A percentile compares a stretch with the other conserved stretches of the same genome.
These are phyloP conservation scores for Riptortus pedestris DNA, from an alignment of 1,140 invertebrate genomes.

Conservation along the genomic window DNA sequence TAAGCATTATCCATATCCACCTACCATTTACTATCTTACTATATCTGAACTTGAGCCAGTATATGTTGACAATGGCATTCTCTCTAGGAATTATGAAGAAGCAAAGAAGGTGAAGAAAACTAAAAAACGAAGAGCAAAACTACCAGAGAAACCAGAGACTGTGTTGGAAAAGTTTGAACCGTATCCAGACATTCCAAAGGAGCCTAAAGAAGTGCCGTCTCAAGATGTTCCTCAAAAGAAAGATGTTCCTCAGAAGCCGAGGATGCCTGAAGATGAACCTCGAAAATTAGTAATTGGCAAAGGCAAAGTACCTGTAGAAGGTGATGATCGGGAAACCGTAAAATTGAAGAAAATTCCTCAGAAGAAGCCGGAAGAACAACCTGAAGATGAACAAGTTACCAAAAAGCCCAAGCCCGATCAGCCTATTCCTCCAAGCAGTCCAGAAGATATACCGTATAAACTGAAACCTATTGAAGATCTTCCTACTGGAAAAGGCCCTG, in stretches of 20 bases:
- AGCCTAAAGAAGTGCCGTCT: slow-evolving; percentile 31
- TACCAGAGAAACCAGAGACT: slow-evolving; percentile 36
- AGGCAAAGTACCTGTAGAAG: slow-evolving; percentile 35
- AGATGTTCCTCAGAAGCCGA: slow-evolving; percentile 36
- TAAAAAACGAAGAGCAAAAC: slow-evolving; percentile 41
- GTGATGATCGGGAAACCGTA: slow-evolving; percentile 31
- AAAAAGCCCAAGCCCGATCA: slow-evolving; percentile 33
- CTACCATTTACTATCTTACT: slow-evolving; percentile 35
- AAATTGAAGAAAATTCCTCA: slow-evolving; percentile 29
- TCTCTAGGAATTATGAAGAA: slow-evolving; percentile 59
- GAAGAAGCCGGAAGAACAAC: slow-evolving; percentile 31
- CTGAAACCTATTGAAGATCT: slow-evolving; percentile 31
- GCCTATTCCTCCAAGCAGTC: neutral
- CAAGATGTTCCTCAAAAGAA: slow-evolving; percentile 31
- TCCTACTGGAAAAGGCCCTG: slow-evolving; percentile 30
- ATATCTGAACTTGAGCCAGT: slow-evolving; percentile 33
- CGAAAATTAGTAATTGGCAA: slow-evolving; percentile 37
- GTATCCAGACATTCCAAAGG: slow-evolving; percentile 36
- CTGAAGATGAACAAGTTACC: slow-evolving; percentile 30
- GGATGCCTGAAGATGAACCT: slow-evolving; percentile 35
- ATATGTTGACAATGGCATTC: slow-evolving; percentile 46
- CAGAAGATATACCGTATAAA: slow-evolving; percentile 27
- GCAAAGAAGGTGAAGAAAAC: slow-evolving; percentile 49
- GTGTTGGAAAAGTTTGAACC: slow-evolving; percentile 44
- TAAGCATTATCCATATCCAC: slow-evolving; percentile 39